These are phyloP conservation scores for Phocides pigmalion DNA, from an alignment of 1,140 invertebrate genomes.

Conservation along the genomic window DNA sequence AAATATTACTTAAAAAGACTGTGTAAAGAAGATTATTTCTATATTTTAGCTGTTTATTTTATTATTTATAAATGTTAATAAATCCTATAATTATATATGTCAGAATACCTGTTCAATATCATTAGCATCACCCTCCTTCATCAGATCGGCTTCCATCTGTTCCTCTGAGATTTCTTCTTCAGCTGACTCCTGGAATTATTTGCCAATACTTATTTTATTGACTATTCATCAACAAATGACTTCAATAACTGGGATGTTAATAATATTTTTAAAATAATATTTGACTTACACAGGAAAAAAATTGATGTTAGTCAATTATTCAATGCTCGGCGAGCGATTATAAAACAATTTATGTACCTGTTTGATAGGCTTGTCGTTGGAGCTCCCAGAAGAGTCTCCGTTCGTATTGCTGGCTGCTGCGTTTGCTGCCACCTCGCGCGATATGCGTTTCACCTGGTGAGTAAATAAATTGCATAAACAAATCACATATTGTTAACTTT, in stretches of 20 bases:
- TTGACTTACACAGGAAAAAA: too few relatives aligned
- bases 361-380: conserved; percentile 56
- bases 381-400: conserved; percentile 45
- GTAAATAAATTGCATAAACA: conserved; percentile 9
- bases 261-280: too few relatives aligned
- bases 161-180: conserved; percentile 82
- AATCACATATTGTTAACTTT: background rate
- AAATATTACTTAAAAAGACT: too few relatives aligned
- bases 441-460: conserved; percentile 64
- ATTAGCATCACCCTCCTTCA: conserved; percentile 77
- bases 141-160: conserved; percentile 84
- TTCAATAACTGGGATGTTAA: too few relatives aligned
- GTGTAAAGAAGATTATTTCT: too few relatives aligned
- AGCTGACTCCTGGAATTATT: conserved; percentile 53
- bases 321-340: too few relatives aligned
- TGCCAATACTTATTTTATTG: conserved; percentile 42
- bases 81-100: too few relatives aligned
- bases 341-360: too few relatives aligned
- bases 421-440: conserved; percentile 60
- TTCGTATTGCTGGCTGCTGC: conserved; percentile 53
- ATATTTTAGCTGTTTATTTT: too few relatives aligned
- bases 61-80: too few relatives aligned
- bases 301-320: too few relatives aligned
- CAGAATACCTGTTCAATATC: conserved; percentile 81
- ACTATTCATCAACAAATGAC: too few relatives aligned